Evolutionary conservation across 2,888 invertebrate species (phyloP), one percentile per base, ranked within the genome.

Genomic region (Macropis europaea): DNA sequence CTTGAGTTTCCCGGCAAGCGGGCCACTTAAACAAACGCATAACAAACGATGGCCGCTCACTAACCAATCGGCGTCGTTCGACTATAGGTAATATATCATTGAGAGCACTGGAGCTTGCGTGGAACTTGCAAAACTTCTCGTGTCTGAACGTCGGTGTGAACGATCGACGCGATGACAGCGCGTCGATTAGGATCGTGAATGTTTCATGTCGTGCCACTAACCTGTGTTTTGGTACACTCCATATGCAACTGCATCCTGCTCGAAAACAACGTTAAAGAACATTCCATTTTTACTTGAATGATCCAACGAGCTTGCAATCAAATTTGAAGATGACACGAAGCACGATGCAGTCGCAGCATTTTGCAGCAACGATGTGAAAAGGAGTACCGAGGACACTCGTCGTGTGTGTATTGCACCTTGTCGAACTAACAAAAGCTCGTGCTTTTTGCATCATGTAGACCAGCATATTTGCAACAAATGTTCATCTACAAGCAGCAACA

Each of bases 1-100:
- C 84, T 90, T 90, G 89, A 89, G 88, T 88, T 89, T 88, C 87
- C 89, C 89, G 83, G 89, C 89, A 84, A 88, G 85, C 87, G 87
- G 89, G 79, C 79, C 86, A 82, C 83, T 87, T 84, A 89, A 86
- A 82, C 89, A 89, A 84, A 82, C 84, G 82, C 87, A 87, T 89
- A 88, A 87, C 84, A 89, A 89, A 85, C 88, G 89, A 84, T 88
- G 89, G 89, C 87, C 86, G 79, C 86, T 87, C 84, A 86, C 87
- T 87, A 88, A 89, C 85, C 89, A 89, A 86, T 88, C 89, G 85
- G 83, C 87, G 79, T 88, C 88, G 82, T 89, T 88, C 84, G 89
- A 89, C 85, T 87, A 87, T 89, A 89, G 89, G 89, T 89, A 89
- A 89, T 83, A 84, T 83, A 84, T 60, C 34, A 72, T 48, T 28